Percentiles rank a stretch among this genome's conserved stretches.
Evolutionary conservation across 2,113 vertebrate genomes (phyloP).

Genomic region (Elanoides forficatus): DNA sequence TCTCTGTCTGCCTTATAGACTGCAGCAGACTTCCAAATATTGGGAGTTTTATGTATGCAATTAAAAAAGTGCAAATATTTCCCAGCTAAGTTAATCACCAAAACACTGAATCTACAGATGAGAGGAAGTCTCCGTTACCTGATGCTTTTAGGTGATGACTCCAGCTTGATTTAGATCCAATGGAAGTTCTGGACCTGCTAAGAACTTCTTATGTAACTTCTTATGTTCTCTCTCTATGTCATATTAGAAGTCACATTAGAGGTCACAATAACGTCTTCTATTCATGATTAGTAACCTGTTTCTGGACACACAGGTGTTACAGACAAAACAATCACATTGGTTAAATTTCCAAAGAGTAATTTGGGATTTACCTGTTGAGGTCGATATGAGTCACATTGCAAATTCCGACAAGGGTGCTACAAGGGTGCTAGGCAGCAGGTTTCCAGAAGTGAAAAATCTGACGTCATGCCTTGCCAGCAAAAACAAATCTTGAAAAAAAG

Average conservation of each 20-base stretch:
- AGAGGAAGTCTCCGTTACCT: neutral
- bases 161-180: neutral
- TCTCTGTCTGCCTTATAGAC: neutral
- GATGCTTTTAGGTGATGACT: neutral
- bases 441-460: neutral
- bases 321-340: neutral
- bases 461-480: neutral
- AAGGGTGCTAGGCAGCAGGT: neutral
- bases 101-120: neutral
- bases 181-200: neutral
- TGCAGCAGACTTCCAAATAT: neutral
- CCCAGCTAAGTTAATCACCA: neutral
- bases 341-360: neutral
- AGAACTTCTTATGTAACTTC: neutral
- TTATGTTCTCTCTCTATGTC: neutral
- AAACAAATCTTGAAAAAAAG: neutral
- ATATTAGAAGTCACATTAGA: neutral
- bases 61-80: neutral
- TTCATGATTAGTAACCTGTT: neutral
- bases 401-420: neutral
- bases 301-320: neutral
- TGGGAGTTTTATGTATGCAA: neutral
- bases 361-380: conserved; percentile 30
- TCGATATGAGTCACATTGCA: neutral
- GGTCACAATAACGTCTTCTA: neutral